Evolutionary conservation across 2,797 vertebrate species (phyloP), one percentile per base, ranked within the genome.

Genomic region (Phoeniculus purpureus): DNA sequence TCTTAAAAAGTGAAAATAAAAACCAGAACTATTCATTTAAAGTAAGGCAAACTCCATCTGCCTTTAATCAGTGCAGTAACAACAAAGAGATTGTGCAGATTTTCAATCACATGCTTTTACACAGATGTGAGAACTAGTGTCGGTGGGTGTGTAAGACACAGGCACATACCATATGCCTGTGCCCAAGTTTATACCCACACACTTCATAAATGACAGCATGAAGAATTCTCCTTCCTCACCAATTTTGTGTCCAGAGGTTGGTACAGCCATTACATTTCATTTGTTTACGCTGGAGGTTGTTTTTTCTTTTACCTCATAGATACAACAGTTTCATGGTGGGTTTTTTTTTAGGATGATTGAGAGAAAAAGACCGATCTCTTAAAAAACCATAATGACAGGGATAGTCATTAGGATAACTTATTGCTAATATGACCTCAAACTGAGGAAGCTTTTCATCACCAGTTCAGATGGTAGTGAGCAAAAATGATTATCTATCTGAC

Each of bases 1-100:
- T 56, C 71, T 86, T 50, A 68, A 85, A 90, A 76, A 92, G 8
- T 32, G 45, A 82, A 94, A 92, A 92, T 67, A 87, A 74, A 34
- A 89, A 91, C 9, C 54, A 81, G 71, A 91, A 58, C 60, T 82
- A 70, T 75, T 85, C 89, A 74, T 89, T 89, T 45, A 40, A 62
- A 65, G 56, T 16, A 32, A 81, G 15, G 45, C 40, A 75, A 93
- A 87, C 21, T 81, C 76, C 70, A 70, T 52, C 75, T 92, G 87
- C 66, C 48, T 87, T 81, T 80, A 80, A 80, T 89, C 76, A 85
- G 52, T 25, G 72, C 23, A 56, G 0, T 1, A 61, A 68, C 15
- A 85, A 55, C 48, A 87, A 70, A 76, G 67, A 86, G 58, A 34
- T 0, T 7, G 11, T n/a, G 52, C 43, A 85, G 58, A 40, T 78